Percentiles rank a stretch among this genome's conserved stretches.
These are phyloP conservation scores for Agrotis puta DNA, from an alignment of 2,888 invertebrate species.

Conservation along the genomic window DNA sequence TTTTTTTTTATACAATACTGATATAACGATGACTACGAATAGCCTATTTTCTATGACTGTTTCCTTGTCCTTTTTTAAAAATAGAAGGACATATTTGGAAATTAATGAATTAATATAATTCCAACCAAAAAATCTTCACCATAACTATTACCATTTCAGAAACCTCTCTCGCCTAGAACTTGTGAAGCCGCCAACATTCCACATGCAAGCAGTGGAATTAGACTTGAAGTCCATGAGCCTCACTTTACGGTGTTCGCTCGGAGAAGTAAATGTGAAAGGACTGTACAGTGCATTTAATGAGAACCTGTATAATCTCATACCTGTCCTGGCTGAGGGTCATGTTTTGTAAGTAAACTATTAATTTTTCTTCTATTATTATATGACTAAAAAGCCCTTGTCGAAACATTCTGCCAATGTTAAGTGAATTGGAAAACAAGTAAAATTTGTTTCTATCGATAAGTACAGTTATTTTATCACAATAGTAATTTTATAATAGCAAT, in stretches of 20 bases:
- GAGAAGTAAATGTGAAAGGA: slow-evolving; percentile 86
- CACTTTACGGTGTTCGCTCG: slow-evolving; percentile 82
- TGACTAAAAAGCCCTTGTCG: too few species aligned
- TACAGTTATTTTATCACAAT: too few species aligned
- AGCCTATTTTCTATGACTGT: background rate
- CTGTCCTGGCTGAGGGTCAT: slow-evolving; percentile 88
- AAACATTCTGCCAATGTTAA: too few species aligned
- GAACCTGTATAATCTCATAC: slow-evolving; percentile 87
- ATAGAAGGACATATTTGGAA: slow-evolving; percentile 1
- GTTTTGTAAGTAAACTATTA: slow-evolving; percentile 80
- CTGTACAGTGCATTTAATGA: slow-evolving; percentile 88
- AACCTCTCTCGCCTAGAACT: slow-evolving; percentile 84
- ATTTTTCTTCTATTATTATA: too few species aligned
- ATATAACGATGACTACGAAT: background rate
- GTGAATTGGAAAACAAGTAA: too few species aligned
- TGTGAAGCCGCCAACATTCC: slow-evolving; percentile 85
- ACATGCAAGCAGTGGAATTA: slow-evolving; percentile 82
- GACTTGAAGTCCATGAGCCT: slow-evolving; percentile 86
- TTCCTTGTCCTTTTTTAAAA: background rate
- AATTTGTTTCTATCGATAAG: too few species aligned
- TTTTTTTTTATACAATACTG: background rate
- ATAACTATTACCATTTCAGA: slow-evolving; percentile 72
- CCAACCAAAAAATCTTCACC: background rate
- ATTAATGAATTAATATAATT: background rate
- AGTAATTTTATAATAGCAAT: too few species aligned